Evolutionary conservation across 2,797 vertebrate species (phyloP), one percentile per base, ranked within the genome.

Genomic region (Anisognathus igniventris): DNA sequence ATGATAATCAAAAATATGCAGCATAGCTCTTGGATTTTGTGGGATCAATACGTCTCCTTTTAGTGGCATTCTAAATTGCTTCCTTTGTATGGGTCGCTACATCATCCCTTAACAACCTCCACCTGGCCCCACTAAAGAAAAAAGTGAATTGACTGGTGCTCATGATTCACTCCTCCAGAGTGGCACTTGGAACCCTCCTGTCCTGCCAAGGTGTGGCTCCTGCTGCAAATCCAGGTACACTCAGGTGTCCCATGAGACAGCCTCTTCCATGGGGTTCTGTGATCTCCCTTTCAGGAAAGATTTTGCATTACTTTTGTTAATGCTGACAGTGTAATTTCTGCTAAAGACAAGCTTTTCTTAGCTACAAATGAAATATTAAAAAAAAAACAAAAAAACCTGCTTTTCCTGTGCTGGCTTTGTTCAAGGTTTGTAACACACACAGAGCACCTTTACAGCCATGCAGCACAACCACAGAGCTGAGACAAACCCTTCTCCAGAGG

Each of bases 1-100:
- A 80, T 37, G 72, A 62, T 83, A 91, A 91, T 53, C 35, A 78
- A 83, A 94, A 93, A 53, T 66, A 83, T 4, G 22, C 72, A 70
- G 54, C 61, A 48, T 10, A 66, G 65, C 20, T 86, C 31, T 81
- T 77, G 40, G 66, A 88, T 71, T 95, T 83, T 81, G 42, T 48
- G 44, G 33, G 33, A 94, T 90, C 85, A 50, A 86, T 72, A 45
- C 6, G 31, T 14, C 9, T 64, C 64, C 75, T 54, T 68, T 35
- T 25, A 62, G 35, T 4, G 20, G 12, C 2, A 6, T 15, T 89
- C 24, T 68, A 71, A 92, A 88, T 31, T 35, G 45, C 27, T 74
- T 71, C 39, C 11, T 48, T 89, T 60, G 30, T 22, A 23, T 31
- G 48, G 44, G 23, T 65, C 3, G 16, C 74, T 94, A 12, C 10